A percentile compares a stretch with the other conserved stretches of the same genome.
These are phyloP conservation scores for Sitodiplosis mosellana DNA, from an alignment of 1,140 invertebrate species.

Conservation along the genomic window DNA sequence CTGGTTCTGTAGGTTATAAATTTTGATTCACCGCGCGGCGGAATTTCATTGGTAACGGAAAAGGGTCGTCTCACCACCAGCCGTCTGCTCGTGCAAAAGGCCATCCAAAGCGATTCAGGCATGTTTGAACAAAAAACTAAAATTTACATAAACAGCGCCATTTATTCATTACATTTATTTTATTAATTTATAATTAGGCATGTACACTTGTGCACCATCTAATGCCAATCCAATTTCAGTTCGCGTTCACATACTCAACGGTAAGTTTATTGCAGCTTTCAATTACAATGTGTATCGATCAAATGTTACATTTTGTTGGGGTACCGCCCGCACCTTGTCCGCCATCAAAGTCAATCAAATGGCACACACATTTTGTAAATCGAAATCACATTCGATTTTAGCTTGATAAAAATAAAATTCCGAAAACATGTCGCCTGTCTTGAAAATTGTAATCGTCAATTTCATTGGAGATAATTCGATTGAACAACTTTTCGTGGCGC, in stretches of 20 bases:
- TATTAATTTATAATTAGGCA: constrained; percentile 32
- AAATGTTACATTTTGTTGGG: too few species aligned
- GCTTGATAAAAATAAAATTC: too few species aligned
- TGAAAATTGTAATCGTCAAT: too few species aligned
- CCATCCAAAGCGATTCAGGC: constrained; percentile 52
- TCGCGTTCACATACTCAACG: constrained; percentile 64
- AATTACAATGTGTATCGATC: too few species aligned
- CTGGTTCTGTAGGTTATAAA: constrained; percentile 41
- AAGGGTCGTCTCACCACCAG: constrained; percentile 61
- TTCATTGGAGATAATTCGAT: too few species aligned
- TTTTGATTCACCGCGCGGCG: constrained; percentile 58
- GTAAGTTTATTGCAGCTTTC: constrained; percentile 31
- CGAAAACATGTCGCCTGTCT: too few species aligned
- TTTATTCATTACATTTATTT: background rate
- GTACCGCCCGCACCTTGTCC: too few species aligned
- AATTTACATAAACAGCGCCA: constrained; percentile 14
- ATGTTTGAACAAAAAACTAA: constrained; percentile 11
- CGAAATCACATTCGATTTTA: too few species aligned
- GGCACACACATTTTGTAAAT: too few species aligned
- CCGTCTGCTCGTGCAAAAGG: constrained; percentile 57
- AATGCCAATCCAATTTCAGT: constrained; percentile 57
- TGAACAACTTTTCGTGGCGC: too few species aligned
- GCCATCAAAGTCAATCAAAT: too few species aligned
- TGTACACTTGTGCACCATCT: constrained; percentile 57
- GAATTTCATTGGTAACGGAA: constrained; percentile 60